A percentile compares a stretch with the other conserved stretches of the same genome.
Conservation (phyloP, 2,113 vertebrate species). For the Lophius piscatorius region DNA sequence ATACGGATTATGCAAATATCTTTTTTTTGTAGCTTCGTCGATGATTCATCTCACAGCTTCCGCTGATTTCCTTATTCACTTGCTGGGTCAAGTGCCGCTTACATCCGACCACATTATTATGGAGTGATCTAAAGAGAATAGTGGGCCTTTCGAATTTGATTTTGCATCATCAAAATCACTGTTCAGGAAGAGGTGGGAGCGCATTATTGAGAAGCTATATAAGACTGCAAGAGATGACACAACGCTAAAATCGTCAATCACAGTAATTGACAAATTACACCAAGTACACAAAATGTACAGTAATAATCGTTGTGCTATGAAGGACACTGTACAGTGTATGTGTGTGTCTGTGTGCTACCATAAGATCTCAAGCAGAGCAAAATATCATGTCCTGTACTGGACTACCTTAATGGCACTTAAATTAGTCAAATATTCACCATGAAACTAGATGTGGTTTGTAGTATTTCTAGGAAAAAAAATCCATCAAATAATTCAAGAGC, state of each 20-base stretch:
- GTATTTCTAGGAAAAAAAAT: too few relatives aligned
- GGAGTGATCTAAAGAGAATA: conserved; percentile 52
- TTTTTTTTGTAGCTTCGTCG: conserved; percentile 16
- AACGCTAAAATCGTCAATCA: conserved; percentile 57
- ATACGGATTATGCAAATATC: too few relatives aligned
- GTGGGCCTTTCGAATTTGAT: conserved; percentile 15
- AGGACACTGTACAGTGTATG: too few relatives aligned
- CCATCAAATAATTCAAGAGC: too few relatives aligned
- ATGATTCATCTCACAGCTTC: conserved; percentile 9
- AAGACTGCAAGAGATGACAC: conserved; percentile 16
- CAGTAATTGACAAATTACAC: conserved; percentile 67
- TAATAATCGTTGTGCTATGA: too few relatives aligned
- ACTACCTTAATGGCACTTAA: too few relatives aligned
- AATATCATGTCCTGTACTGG: too few relatives aligned
- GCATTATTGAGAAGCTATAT: too few relatives aligned
- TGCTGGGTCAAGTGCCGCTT: conserved; percentile 37
- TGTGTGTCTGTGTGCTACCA: too few relatives aligned
- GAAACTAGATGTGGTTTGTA: not conserved
- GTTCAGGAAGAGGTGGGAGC: conserved; percentile 35
- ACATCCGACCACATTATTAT: conserved; percentile 16
- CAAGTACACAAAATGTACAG: too few relatives aligned
- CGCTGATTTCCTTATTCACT: conserved; percentile 51
- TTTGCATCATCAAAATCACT: conserved; percentile 14
- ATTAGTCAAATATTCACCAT: not conserved
- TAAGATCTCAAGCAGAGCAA: too few relatives aligned